Evolutionary conservation across 2,888 invertebrate species (phyloP).

Genomic region (Gari tellinella): DNA sequence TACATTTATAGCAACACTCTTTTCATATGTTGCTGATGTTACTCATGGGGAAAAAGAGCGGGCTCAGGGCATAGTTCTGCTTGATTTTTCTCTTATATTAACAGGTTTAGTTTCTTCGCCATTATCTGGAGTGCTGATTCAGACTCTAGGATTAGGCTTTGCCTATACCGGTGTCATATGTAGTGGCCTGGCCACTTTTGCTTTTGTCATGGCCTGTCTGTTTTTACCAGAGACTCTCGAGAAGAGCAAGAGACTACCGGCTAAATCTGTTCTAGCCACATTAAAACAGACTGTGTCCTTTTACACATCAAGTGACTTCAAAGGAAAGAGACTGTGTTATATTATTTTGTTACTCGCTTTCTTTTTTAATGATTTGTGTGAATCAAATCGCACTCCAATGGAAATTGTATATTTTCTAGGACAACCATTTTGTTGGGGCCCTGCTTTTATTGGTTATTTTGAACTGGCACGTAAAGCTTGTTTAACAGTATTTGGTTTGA

Average conservation of each 20-base stretch:
- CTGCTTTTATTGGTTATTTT: conserved; percentile 38
- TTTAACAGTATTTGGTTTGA: conserved; percentile 27
- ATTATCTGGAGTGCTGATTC: conserved; percentile 38
- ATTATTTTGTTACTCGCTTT: conserved; percentile 36
- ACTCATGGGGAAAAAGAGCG: conserved; percentile 27
- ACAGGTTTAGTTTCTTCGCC: conserved; percentile 20
- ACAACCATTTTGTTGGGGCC: conserved; percentile 54
- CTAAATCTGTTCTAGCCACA: conserved; percentile 7
- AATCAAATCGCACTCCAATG: conserved; percentile 22
- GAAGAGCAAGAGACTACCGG: conserved; percentile 3
- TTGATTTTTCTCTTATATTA: conserved; percentile 19
- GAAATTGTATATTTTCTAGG: conserved; percentile 52
- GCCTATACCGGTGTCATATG: conserved; percentile 27
- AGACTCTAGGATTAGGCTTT: conserved; percentile 33
- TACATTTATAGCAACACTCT: conserved; percentile 13
- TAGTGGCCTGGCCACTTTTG: conserved; percentile 8
- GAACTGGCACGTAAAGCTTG: conserved; percentile 20
- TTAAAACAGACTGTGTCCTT: conserved; percentile 28
- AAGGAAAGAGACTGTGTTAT: conserved; percentile 35
- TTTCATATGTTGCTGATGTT: conserved; percentile 48
- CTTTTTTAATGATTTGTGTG: conserved; percentile 25
- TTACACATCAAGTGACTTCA: conserved; percentile 40
- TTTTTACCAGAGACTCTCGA: conserved; percentile 43
- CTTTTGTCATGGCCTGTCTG: conserved; percentile 15
- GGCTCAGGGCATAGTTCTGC: conserved; percentile 31